Evolutionary conservation across 1,140 invertebrate genomes (phyloP), one percentile per base, ranked within the genome.

Genomic region (Pristionchus pacificus): DNA sequence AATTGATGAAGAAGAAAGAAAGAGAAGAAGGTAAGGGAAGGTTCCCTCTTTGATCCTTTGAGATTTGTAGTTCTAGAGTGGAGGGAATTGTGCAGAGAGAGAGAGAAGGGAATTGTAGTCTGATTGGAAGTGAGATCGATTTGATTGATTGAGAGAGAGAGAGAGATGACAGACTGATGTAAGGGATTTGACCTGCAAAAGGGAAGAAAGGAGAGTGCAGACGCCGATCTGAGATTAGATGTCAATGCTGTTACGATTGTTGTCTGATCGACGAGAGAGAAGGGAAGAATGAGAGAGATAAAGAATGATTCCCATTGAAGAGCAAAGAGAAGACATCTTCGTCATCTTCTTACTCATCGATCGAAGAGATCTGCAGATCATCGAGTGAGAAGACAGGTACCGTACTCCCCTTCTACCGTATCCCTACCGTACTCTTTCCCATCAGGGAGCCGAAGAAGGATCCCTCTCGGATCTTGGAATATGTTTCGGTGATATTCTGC

Each of bases 401-500:
- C n/a, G n/a, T n/a, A n/a, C n/a, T n/a, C n/a, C n/a, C n/a, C n/a
- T n/a, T n/a, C n/a, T n/a, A n/a, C n/a, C n/a, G n/a, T n/a, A n/a
- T n/a, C n/a, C n/a, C n/a, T n/a, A n/a, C n/a, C n/a, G n/a, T n/a
- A n/a, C n/a, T n/a, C n/a, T n/a, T n/a, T n/a, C n/a, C n/a, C n/a
- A n/a, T 67, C 19, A 65, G 28, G 31, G 25, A 14, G 25, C 38
- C 38, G 38, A 19, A 10, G 38, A 19, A 49, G 38, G 38, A 49
- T 49, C 38, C 19, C 64, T 82, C 13, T 65, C 75, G 19, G 78
- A 78, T 62, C 69, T 83, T n/a, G 80, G 82, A 49, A 82, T 83
- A 59, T 83, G 81, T 63, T 78, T 83, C 31, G 81, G 81, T 55
- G 81, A 83, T 60, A 84, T 83, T 68, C 72, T 83, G 15, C 81